Evolutionary conservation across 2,797 vertebrate genomes (phyloP), one percentile per base, ranked within the genome.

Genomic region (Rousettus madagascariensis): DNA sequence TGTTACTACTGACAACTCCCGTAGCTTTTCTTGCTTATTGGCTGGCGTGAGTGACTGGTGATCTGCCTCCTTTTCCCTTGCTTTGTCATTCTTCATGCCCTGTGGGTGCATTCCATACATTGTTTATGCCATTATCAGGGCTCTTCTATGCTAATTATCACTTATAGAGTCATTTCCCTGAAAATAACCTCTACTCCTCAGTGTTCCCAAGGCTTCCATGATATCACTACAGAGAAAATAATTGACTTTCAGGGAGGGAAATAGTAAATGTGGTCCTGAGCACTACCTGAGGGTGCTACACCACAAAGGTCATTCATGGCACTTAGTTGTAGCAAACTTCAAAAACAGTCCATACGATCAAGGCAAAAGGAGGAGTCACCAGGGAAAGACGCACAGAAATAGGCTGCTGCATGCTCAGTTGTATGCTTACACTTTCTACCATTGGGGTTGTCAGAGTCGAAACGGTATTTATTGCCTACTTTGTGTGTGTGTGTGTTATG

Each of bases 21-120:
- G 0, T 79, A 53, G 77, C 84, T 86, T 92, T 89, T 79, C 93
- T 83, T 88, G 69, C 93, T 90, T 22, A 0, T n/a, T 77, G 77
- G 86, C 93, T 96, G 83, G 63, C 24, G 0, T 17, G 0, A 12
- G 43, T 10, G 55, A 43, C 84, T 90, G 71, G 49, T 43, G 43
- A 33, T 9, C 63, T 55, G 51, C 94, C 91, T 96, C 93, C 96
- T 90, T 97, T 94, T 93, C 33, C 95, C 90, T 93, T 90, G 87
- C 36, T 90, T 80, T n/a, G 10, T 38, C 57, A 33, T 41, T 28
- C 2, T 24, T 82, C 49, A 4, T 33, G 36, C 28, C 57, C 89
- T 36, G 61, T n/a, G 46, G 83, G n/a, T 55, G 22, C 16, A 20
- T 30, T 66, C 38, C 17, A 28, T 24, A 22, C 12, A 2, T 61